These are phyloP conservation scores for Merluccius polli DNA, from an alignment of 2,797 vertebrate genomes.

Conservation along the genomic window DNA sequence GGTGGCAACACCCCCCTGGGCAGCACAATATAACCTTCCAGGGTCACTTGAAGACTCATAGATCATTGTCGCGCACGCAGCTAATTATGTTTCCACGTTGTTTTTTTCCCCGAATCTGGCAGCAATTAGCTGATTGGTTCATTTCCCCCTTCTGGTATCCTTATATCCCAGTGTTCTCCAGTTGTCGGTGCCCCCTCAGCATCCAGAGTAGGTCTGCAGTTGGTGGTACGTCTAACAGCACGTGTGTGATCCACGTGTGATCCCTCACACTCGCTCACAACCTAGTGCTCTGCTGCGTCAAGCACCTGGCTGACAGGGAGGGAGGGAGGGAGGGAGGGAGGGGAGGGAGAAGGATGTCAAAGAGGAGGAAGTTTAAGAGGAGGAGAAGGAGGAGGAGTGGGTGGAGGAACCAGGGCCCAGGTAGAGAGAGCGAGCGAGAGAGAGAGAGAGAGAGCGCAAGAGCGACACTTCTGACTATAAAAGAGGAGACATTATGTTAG, in stretches of 20 bases:
- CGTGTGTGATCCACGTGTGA: too few relatives aligned
- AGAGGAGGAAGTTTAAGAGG: too few relatives aligned
- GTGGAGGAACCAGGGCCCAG: not conserved
- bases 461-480: too few relatives aligned
- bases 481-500: not conserved
- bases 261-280: too few relatives aligned
- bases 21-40: not conserved
- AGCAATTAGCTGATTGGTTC: not conserved
- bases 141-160: not conserved
- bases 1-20: not conserved
- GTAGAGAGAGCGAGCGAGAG: not conserved
- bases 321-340: too few relatives aligned
- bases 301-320: too few relatives aligned
- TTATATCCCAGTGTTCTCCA: not conserved
- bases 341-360: not conserved
- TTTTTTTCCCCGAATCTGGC: not conserved
- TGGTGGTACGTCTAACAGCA: too few relatives aligned
- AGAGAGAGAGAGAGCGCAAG: too few relatives aligned
- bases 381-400: not conserved
- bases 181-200: not conserved
- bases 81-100: not conserved
- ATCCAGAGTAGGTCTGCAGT: not conserved
- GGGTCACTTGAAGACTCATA: not conserved
- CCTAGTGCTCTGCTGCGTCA: too few relatives aligned
- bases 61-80: not conserved